Conservation (phyloP, 1,140 invertebrate genomes). For the Zaprionus ghesquierei region DNA sequence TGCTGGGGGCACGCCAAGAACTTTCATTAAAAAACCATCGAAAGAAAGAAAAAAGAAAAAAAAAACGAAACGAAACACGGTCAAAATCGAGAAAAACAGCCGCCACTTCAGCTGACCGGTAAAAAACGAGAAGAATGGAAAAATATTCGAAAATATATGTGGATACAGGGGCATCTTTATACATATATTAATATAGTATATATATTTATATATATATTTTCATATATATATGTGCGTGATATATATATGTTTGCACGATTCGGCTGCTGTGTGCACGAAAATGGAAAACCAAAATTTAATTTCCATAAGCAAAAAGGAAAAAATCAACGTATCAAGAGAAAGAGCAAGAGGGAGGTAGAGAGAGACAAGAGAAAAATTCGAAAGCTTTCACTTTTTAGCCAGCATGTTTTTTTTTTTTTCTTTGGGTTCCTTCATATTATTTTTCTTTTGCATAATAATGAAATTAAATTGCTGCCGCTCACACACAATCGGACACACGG, state of each 20-base stretch:
- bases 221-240: neutral
- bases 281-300: slow-evolving; percentile 48
- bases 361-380: slow-evolving; percentile 18
- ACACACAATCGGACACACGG: slow-evolving; percentile 12
- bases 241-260: slow-evolving; percentile 1
- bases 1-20: slow-evolving; percentile 24
- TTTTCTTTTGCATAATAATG: slow-evolving; percentile 52
- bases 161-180: neutral
- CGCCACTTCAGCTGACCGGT: slow-evolving; percentile 25
- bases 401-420: slow-evolving; percentile 19
- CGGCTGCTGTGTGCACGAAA: slow-evolving; percentile 26
- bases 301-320: slow-evolving; percentile 43
- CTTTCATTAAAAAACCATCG: slow-evolving; percentile 25
- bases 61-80: neutral
- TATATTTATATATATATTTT: neutral
- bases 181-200: slow-evolving; percentile 1
- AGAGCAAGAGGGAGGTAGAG: neutral
- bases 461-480: slow-evolving; percentile 47
- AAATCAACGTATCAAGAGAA: slow-evolving; percentile 27
- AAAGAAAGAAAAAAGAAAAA: neutral
- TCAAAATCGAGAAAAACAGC: slow-evolving; percentile 2
- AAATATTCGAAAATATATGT: neutral
- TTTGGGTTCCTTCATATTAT: slow-evolving; percentile 32
- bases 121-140: slow-evolving; percentile 16
- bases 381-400: slow-evolving; percentile 54